Evolutionary conservation across 2,113 vertebrate genomes (phyloP).

Genomic region (Meleagris gallopavo): DNA sequence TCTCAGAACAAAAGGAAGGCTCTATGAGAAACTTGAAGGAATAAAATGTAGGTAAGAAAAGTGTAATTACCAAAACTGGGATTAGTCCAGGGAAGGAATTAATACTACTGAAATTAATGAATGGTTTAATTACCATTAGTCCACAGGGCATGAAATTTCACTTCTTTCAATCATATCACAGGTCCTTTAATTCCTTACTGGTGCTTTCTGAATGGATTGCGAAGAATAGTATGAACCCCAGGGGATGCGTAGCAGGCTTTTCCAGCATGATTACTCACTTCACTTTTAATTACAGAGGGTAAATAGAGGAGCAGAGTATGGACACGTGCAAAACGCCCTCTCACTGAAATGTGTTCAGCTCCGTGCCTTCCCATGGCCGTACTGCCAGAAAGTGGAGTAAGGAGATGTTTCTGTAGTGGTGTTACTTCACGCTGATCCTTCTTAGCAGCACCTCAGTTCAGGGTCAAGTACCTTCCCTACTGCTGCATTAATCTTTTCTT

Average conservation of each 20-base stretch:
- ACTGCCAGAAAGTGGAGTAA: neutral
- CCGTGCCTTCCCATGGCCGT: fast-evolving
- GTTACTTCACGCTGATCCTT: neutral
- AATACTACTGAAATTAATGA: conserved; percentile 20
- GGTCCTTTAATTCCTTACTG: neutral
- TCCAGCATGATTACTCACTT: neutral
- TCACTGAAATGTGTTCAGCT: too few species aligned
- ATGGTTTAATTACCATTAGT: conserved; percentile 5
- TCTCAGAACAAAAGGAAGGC: neutral
- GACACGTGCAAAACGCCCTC: neutral
- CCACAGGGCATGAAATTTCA: neutral
- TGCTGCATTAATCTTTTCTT: neutral
- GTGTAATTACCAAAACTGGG: neutral
- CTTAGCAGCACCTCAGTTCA: neutral
- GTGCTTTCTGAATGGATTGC: neutral
- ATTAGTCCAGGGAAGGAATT: neutral
- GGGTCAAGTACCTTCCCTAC: neutral
- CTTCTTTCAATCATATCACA: fast-evolving
- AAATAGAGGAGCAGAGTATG: neutral
- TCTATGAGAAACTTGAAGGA: neutral
- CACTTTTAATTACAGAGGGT: neutral
- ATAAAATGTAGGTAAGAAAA: neutral
- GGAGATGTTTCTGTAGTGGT: neutral
- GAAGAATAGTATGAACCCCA: neutral
- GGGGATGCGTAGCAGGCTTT: neutral